Base-by-base conservation (phyloP, 2,888 invertebrate genomes). In the Acanthoscelides obtectus region DNA sequence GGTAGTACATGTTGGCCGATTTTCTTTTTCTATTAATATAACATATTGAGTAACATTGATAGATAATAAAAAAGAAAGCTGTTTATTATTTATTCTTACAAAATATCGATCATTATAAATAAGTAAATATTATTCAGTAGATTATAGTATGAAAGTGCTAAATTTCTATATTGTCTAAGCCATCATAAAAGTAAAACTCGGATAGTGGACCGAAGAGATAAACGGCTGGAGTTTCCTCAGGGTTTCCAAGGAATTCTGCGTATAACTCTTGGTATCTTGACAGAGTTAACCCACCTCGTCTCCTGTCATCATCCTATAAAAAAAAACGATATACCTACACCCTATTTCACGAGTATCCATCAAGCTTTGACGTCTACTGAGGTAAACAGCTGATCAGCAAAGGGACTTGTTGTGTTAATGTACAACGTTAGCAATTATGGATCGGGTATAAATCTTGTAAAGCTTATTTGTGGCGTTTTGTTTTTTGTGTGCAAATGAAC, bases 231-330 rank as follows among this genome's bases (percentile, higher is more conserved):
- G 90, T 89, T 72, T 93, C 93, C 77, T 89, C 90, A 64, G 90
- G 90, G 84, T 94, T 93, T 22, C 94, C 93, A 74, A 94, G 88
- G 86, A 93, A 94, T 84, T 93, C 91, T 0, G 94, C 93, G 83
- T 94, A 95, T 2, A 94, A 87, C 83, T 94, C 94, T 83, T 94
- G 93, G 83, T 94, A 95, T 82, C 94, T 89, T 4, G 92, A 89
- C 73, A 94, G 83, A 1, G 92, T 93, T 68, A 95, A 86, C 3
- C 94, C 94, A 22, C 94, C 94, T 80, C 90, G 90, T 86, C 91
- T 90, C 81, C 93, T 88, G 85, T 95, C 94, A 75, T 94, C 94
- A 78, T 94, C 94, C 94, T 94, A 85, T n/a, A 86, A 85, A 66
- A 5, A 3, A 20, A 3, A 65, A 20, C 6, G 17, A 45, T 45